Evolutionary conservation across 2,888 invertebrate species (phyloP), one percentile per base, ranked within the genome.

Genomic region (Horisme vitalbata): DNA sequence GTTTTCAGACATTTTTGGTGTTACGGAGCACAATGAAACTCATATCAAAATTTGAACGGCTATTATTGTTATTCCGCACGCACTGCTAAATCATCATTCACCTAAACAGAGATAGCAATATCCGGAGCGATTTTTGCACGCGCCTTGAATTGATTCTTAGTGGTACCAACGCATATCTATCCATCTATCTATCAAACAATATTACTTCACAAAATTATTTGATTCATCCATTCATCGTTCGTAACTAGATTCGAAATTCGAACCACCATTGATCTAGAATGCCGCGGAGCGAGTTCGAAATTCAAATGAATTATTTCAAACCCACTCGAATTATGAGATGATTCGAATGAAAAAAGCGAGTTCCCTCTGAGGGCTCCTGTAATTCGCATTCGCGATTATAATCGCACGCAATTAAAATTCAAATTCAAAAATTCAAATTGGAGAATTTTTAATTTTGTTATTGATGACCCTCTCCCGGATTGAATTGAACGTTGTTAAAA

Each of bases 331-430:
- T 52, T 50, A 78, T 78, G 78, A 78, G 76, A 75, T 75, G 75
- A 71, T 72, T 66, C 62, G 69, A 77, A 79, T 79, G 71, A 71
- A 79, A 77, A 79, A 79, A 72, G 72, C 65, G 56, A 39, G 48
- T 47, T 57, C 64, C 61, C 64, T 56, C 67, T 59, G 67, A 65
- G 75, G 70, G 80, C 78, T 77, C 75, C 75, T 75, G 81, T 79
- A 75, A 80, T 84, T 79, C 79, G 76, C 79, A 77, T 74, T 75
- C 70, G 75, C 75, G 86, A 86, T 86, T 84, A 86, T 88, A 85
- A 88, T 87, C 87, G 85, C 72, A 71, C 79, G 85, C 84, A 87
- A 88, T 88, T 87, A 88, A 88, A 86, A 88, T 87, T 87, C 82
- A 86, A 87, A 88, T 87, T 87, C 33, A 34, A 88, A 88, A 86